phyloP scores from a whole-genome alignment of 64 coral and sea anemone genomes.

The Astreopora myriophthalma region DNA sequence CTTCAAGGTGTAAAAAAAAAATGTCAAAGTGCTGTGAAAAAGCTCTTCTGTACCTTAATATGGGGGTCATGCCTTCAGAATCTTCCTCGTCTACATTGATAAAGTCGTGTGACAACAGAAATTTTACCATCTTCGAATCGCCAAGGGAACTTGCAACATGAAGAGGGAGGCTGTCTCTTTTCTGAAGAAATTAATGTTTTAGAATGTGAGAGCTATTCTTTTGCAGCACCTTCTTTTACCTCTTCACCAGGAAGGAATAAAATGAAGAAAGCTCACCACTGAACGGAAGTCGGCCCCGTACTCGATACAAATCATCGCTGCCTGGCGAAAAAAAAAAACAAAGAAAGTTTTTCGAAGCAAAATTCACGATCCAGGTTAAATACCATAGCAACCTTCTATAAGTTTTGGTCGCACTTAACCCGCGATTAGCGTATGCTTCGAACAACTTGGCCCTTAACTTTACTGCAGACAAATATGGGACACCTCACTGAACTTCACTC shows the following conservation, averaged over 20 bases:
- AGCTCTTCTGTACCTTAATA: conserved; percentile 34
- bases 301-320: conserved; percentile 51
- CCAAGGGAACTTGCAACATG: conserved; percentile 62
- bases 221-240: background rate
- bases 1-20: too few species aligned
- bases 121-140: conserved; percentile 22
- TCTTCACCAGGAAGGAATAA: background rate
- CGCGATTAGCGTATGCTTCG: too few species aligned
- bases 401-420: too few species aligned
- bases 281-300: background rate
- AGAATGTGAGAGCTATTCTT: background rate
- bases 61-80: conserved; percentile 68
- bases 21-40: background rate
- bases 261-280: background rate
- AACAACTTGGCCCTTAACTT: too few species aligned
- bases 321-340: background rate
- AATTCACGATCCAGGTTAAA: too few species aligned
- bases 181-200: background rate
- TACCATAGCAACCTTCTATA: too few species aligned
- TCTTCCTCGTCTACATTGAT: conserved; percentile 42
- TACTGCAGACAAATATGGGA: too few species aligned
- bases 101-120: conserved; percentile 17
- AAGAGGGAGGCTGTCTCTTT: conserved; percentile 7
- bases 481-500: too few species aligned
- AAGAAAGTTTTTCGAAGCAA: too few species aligned